These are phyloP conservation scores for silkworm (Bombyx mori) DNA, from an alignment of 1,140 invertebrate species.

Conservation along the genomic window DNA sequence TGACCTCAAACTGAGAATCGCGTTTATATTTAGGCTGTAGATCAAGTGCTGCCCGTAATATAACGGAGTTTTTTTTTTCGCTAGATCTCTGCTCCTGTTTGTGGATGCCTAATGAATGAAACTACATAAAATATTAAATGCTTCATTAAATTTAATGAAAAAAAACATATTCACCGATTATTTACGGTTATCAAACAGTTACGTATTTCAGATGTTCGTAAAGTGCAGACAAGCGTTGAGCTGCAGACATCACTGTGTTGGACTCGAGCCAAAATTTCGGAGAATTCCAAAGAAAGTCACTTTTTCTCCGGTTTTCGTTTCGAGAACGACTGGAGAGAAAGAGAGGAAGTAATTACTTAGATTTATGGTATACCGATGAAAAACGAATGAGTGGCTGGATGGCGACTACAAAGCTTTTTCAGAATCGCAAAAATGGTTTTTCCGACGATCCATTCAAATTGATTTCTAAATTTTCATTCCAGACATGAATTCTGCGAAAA, in stretches of 20 bases:
- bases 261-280: slow-evolving; percentile 34
- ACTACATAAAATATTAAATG: too few relatives aligned
- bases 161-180: too few relatives aligned
- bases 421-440: slow-evolving; percentile 5
- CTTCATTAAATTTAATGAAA: too few relatives aligned
- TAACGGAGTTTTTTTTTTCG: too few relatives aligned
- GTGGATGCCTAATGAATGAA: too few relatives aligned
- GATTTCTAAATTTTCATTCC: neutral
- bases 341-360: slow-evolving; percentile 55
- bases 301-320: slow-evolving; percentile 44
- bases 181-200: neutral
- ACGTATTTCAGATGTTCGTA: slow-evolving; percentile 4
- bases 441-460: slow-evolving; percentile 5
- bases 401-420: slow-evolving; percentile 1
- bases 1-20: too few relatives aligned
- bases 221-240: slow-evolving; percentile 18
- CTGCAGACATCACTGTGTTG: slow-evolving; percentile 31
- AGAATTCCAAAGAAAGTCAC: slow-evolving; percentile 41
- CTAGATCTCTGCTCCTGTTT: too few relatives aligned
- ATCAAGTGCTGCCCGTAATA: too few relatives aligned
- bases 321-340: slow-evolving; percentile 24
- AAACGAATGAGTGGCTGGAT: slow-evolving; percentile 16
- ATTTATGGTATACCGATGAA: slow-evolving; percentile 46
- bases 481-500: too few relatives aligned
- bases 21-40: too few relatives aligned